Percentiles rank a stretch among this genome's conserved stretches.
Evolutionary conservation across 2,888 invertebrate genomes (phyloP).

Genomic region (Camptogramma bilineatum): DNA sequence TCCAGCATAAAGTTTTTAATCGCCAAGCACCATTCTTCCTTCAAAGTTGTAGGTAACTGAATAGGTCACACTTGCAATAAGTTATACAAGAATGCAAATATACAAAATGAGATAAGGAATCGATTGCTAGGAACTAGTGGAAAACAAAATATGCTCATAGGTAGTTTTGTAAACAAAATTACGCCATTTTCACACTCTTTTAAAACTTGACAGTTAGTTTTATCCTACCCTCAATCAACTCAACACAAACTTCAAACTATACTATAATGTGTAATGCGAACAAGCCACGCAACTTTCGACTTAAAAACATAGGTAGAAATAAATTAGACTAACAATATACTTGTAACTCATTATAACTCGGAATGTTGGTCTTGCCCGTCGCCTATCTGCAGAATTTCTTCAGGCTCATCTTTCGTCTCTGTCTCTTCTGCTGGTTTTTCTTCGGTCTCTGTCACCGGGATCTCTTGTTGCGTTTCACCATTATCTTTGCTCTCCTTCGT

Average conservation of each 20-base stretch:
- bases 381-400: slow-evolving; percentile 63
- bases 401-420: slow-evolving; percentile 48
- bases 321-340: slow-evolving; percentile 75
- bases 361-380: slow-evolving; percentile 74
- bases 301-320: slow-evolving; percentile 61
- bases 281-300: slow-evolving; percentile 65
- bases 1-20: neutral
- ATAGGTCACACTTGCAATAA: slow-evolving; percentile 8
- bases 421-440: slow-evolving; percentile 49
- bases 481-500: slow-evolving; percentile 54
- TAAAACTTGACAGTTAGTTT: neutral
- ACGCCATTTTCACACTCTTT: neutral
- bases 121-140: slow-evolving; percentile 8
- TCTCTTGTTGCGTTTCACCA: slow-evolving; percentile 56
- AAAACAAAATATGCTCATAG: neutral
- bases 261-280: slow-evolving; percentile 61
- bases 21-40: slow-evolving; percentile 1
- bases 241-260: neutral
- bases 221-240: neutral
- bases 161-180: neutral
- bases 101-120: slow-evolving; percentile 8
- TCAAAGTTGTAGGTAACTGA: slow-evolving; percentile 2
- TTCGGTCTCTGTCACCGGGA: slow-evolving; percentile 52
- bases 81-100: slow-evolving; percentile 7
- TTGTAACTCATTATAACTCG: slow-evolving; percentile 78